A percentile compares a stretch with the other conserved stretches of the same genome.
Conservation (phyloP, 2,888 invertebrate species). For the Rotaria macrura region DNA sequence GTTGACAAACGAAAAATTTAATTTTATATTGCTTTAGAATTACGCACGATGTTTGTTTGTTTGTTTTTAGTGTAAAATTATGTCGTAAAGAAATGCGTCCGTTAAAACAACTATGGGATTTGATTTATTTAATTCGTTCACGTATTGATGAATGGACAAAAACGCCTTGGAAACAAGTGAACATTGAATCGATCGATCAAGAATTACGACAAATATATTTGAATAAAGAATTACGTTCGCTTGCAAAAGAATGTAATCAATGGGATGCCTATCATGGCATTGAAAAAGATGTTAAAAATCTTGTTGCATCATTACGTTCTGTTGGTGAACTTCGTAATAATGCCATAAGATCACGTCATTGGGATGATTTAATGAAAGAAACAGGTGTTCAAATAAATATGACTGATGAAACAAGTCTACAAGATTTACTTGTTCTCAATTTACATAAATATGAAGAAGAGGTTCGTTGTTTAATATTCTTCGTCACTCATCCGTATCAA, state of each 20-base stretch:
- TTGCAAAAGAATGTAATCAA: conserved; percentile 87
- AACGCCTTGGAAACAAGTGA: conserved; percentile 88
- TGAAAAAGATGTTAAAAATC: conserved; percentile 85
- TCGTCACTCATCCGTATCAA: background rate
- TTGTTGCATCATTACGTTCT: conserved; percentile 81
- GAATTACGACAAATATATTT: conserved; percentile 84
- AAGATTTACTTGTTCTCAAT: conserved; percentile 77
- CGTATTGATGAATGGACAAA: conserved; percentile 92
- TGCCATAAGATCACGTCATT: conserved; percentile 85
- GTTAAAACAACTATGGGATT: conserved; percentile 81
- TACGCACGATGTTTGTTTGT: no score
- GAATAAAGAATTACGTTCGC: conserved; percentile 52
- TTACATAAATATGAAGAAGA: conserved; percentile 93
- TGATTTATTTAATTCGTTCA: conserved; percentile 73
- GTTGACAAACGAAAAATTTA: no score
- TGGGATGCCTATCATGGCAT: conserved; percentile 82
- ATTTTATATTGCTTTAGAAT: no score
- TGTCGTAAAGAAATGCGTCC: conserved; percentile 73
- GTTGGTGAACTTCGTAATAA: conserved; percentile 90
- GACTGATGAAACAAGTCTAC: conserved; percentile 78
- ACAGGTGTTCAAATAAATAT: conserved; percentile 80
- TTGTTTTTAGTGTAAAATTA: conserved; percentile 61
- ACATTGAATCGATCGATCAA: conserved; percentile 70
- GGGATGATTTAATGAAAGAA: conserved; percentile 88
- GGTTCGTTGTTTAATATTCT: conserved; percentile 34